phyloP scores from a whole-genome alignment of 2,113 vertebrate species.

The Ondatra zibethicus region DNA sequence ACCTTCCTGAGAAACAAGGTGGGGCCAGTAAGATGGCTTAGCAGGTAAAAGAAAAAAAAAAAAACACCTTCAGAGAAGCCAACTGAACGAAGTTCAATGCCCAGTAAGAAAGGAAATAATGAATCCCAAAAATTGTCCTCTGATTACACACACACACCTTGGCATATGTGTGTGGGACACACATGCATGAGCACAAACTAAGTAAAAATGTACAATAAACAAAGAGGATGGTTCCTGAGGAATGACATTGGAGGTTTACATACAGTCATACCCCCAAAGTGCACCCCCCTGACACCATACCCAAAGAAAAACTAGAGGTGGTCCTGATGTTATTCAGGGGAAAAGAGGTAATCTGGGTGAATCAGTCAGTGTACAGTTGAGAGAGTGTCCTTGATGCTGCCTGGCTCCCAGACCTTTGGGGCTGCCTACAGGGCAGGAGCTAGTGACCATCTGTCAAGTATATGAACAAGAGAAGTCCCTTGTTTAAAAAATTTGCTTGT shows the following conservation, averaged over 20 bases:
- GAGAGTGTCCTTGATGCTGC: background rate
- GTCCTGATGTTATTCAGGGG: background rate
- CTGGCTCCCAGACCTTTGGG: background rate
- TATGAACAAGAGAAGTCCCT: background rate
- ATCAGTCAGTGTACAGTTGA: background rate
- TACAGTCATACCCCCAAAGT: background rate
- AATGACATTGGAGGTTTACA: background rate
- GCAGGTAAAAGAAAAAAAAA: background rate
- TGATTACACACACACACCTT: background rate
- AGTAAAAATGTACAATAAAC: background rate
- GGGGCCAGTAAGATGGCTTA: background rate
- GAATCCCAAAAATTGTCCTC: background rate
- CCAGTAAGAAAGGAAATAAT: background rate
- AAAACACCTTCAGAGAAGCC: background rate
- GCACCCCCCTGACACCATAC: background rate
- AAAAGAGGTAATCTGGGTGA: background rate
- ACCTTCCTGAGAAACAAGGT: background rate
- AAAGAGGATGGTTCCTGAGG: background rate
- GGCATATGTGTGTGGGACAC: background rate
- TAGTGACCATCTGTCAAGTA: background rate
- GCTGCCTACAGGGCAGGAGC: background rate
- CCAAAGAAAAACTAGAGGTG: background rate
- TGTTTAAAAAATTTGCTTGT: background rate
- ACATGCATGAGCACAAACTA: background rate
- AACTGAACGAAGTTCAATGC: background rate